Evolutionary conservation across 2,113 vertebrate genomes (phyloP).

Genomic region (Sapayoa aenigma): DNA sequence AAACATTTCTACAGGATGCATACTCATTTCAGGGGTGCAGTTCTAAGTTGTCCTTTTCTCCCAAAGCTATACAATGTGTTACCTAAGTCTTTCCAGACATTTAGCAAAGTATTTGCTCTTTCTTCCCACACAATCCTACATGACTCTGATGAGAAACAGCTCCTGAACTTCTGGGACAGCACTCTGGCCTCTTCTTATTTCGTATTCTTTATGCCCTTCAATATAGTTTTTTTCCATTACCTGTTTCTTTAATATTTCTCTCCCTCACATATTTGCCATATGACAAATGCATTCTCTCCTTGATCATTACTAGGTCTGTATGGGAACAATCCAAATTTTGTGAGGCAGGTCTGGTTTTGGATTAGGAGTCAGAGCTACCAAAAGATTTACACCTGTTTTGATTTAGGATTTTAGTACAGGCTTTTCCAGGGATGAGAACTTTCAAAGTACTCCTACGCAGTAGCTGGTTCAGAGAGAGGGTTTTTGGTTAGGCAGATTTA

Average conservation of each 20-base stretch:
- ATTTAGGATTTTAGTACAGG: not conserved
- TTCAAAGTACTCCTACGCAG: not conserved
- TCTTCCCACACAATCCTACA: not conserved
- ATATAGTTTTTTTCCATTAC: not conserved
- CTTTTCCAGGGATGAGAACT: not conserved
- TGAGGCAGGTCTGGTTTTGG: not conserved
- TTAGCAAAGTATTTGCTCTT: not conserved
- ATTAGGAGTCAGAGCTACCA: not conserved
- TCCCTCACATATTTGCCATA: not conserved
- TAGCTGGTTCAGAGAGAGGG: not conserved
- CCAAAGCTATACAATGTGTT: not conserved
- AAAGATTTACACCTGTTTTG: conserved; percentile 18
- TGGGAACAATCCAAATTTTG: not conserved
- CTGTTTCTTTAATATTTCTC: not conserved
- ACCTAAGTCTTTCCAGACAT: not conserved
- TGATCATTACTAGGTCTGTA: not conserved
- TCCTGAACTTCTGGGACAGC: not conserved
- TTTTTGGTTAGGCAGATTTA: not conserved
- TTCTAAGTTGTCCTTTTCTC: not conserved
- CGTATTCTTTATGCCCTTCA: not conserved
- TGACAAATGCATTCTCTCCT: conserved; percentile 1
- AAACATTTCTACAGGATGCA: not conserved
- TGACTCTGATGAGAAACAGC: not conserved
- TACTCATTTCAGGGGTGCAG: not conserved
- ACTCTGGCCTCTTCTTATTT: not conserved